These are phyloP conservation scores for Pyralis farinalis DNA, from an alignment of 2,888 invertebrate genomes.

Conservation along the genomic window DNA sequence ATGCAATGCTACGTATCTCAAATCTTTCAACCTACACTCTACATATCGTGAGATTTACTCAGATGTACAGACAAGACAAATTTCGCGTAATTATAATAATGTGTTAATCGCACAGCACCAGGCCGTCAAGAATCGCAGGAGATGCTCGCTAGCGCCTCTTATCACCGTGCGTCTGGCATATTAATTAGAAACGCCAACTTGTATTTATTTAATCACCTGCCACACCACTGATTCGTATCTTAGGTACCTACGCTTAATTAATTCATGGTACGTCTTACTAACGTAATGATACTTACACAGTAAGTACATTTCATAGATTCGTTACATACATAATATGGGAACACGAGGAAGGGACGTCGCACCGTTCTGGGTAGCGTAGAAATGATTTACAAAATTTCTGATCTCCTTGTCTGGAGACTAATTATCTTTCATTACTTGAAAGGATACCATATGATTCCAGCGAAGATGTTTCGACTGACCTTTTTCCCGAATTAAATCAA, in stretches of 20 bases:
- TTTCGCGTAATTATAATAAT: slow-evolving; percentile 55
- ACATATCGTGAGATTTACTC: background rate
- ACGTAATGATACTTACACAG: slow-evolving; percentile 18
- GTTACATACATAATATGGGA: too few relatives aligned
- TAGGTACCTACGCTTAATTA: slow-evolving; percentile 61
- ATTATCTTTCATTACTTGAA: too few relatives aligned
- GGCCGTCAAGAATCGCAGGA: slow-evolving; percentile 53
- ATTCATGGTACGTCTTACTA: slow-evolving; percentile 57
- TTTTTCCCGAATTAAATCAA: too few relatives aligned
- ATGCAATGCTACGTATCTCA: too few relatives aligned
- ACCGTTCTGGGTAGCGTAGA: too few relatives aligned
- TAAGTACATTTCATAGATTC: too few relatives aligned
- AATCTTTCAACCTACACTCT: too few relatives aligned
- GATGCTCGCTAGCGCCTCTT: slow-evolving; percentile 53
- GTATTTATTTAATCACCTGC: slow-evolving; percentile 78
- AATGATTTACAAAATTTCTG: too few relatives aligned
- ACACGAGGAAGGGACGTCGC: too few relatives aligned
- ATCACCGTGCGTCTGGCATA: slow-evolving; percentile 73
- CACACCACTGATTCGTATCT: slow-evolving; percentile 65
- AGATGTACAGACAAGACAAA: slow-evolving; percentile 47
- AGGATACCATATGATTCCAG: too few relatives aligned
- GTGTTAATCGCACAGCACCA: slow-evolving; percentile 61
- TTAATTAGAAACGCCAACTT: slow-evolving; percentile 72
- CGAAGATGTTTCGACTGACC: too few relatives aligned
- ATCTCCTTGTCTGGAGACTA: too few relatives aligned